These are phyloP conservation scores for Pseudonaja textilis DNA, from an alignment of 2,113 vertebrate species.

Conservation along the genomic window DNA sequence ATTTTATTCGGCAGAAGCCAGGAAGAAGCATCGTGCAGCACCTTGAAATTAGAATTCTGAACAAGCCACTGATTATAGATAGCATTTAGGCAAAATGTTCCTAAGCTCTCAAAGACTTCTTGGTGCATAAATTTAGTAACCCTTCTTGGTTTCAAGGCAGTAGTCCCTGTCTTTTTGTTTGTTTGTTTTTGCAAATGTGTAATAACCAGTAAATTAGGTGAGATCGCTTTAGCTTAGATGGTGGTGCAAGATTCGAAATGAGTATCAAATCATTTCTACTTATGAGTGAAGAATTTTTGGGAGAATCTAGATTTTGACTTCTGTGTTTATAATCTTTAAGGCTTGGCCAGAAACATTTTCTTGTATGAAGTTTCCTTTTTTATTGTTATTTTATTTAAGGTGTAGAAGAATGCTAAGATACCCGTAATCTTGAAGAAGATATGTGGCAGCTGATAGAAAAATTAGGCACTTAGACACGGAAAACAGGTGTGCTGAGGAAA, in stretches of 20 bases:
- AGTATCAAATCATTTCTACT: neutral
- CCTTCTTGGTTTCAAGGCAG: neutral
- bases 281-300: neutral
- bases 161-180: neutral
- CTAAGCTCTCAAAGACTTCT: neutral
- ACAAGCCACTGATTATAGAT: neutral
- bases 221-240: neutral
- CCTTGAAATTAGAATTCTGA: constrained; percentile 5
- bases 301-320: neutral
- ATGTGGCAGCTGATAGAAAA: neutral
- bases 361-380: neutral
- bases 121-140: neutral
- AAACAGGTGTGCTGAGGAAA: neutral
- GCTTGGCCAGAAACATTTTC: neutral
- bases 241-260: neutral
- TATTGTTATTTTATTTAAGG: neutral
- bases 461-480: neutral
- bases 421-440: neutral
- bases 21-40: neutral
- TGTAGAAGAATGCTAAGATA: neutral
- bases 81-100: neutral
- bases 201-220: neutral
- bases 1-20: neutral
- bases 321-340: neutral
- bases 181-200: neutral